These are phyloP conservation scores for Macaca fascicularis DNA, from an alignment of 2,113 vertebrate genomes.

Conservation along the genomic window T2T-MFA8v1.1 NC_088381.1:70467501-70468000, in stretches of 20 bases:
- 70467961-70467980: not conserved
- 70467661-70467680: not conserved
- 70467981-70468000: slow-evolving; percentile 79
- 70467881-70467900: not conserved
- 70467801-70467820: not conserved
- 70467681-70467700: not conserved
- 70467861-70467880: not conserved
- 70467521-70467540: not conserved
- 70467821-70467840: not conserved
- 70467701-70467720: not conserved
- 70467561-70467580: not conserved
- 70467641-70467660: not conserved
- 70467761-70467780: not conserved
- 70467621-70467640: not conserved
- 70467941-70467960: slow-evolving; percentile 68
- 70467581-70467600: not conserved
- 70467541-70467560: not conserved
- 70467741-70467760: not conserved
- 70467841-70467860: not conserved
- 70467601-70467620: not conserved
- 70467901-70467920: slow-evolving; percentile 3
- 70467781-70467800: not conserved
- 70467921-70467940: slow-evolving; percentile 27
- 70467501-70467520: not conserved
- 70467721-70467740: not conserved